Evolutionary conservation across 2,888 invertebrate species (phyloP).

Genomic region (Tinea pellionella): DNA sequence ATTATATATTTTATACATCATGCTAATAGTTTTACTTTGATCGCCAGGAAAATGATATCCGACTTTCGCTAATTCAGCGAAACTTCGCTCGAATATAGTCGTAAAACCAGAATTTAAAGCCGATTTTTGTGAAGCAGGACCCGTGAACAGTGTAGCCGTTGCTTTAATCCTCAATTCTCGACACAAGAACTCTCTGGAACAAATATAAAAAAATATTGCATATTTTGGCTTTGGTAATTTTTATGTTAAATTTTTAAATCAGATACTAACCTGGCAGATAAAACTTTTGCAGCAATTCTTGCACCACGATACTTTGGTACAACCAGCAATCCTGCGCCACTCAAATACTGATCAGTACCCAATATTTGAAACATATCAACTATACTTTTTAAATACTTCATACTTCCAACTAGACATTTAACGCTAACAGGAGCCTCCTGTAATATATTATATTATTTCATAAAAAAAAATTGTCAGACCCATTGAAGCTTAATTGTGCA

Average conservation of each 20-base stretch:
- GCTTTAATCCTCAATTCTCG: slow-evolving; percentile 15
- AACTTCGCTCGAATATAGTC: background rate
- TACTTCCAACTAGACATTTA: background rate
- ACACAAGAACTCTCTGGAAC: slow-evolving; percentile 18
- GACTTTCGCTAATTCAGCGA: background rate
- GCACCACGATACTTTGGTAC: slow-evolving; percentile 15
- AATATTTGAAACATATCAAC: slow-evolving; percentile 13
- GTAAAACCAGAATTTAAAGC: slow-evolving; percentile 16
- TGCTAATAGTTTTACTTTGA: background rate
- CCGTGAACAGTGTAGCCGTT: slow-evolving; percentile 18
- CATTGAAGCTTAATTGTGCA: too few relatives aligned
- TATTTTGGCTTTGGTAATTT: too few relatives aligned
- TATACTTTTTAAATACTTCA: background rate
- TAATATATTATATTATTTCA: background rate
- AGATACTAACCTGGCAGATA: slow-evolving; percentile 18
- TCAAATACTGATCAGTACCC: slow-evolving; percentile 15
- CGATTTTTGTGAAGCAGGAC: slow-evolving; percentile 17
- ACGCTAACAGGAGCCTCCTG: background rate
- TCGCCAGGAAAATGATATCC: background rate
- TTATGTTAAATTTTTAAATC: too few relatives aligned
- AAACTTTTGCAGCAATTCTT: slow-evolving; percentile 15
- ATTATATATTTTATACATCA: slow-evolving; percentile 1
- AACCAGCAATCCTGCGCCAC: slow-evolving; percentile 18
- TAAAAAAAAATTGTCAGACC: too few relatives aligned
- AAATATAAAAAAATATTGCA: too few relatives aligned